These are phyloP conservation scores for Chymomyza caudatula DNA, from an alignment of 2,888 invertebrate species.

Conservation along the genomic window DNA sequence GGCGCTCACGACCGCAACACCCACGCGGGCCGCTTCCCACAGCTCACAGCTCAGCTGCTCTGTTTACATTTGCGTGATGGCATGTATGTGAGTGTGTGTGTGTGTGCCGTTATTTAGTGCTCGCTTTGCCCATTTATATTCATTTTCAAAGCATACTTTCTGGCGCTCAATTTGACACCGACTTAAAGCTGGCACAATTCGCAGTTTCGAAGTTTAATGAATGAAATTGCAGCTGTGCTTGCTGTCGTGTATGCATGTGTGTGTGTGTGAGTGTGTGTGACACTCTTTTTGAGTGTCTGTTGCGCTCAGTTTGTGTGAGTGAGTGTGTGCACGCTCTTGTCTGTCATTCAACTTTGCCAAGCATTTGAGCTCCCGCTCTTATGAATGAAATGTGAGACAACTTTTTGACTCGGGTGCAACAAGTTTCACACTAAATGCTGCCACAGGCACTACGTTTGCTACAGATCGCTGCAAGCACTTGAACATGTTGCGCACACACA, in stretches of 20 bases:
- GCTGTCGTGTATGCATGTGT: not conserved
- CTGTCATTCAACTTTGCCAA: too few relatives aligned
- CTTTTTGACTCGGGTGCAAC: constrained; percentile 17
- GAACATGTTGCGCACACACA: not conserved
- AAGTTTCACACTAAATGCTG: not conserved
- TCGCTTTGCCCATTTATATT: constrained; percentile 4
- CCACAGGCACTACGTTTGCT: not conserved
- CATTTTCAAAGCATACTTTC: not conserved
- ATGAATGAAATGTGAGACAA: constrained; percentile 53
- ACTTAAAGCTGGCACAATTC: not conserved
- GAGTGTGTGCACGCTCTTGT: not conserved
- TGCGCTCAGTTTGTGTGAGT: not conserved
- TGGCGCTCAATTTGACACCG: not conserved
- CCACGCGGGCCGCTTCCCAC: not conserved
- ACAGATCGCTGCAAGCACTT: not conserved
- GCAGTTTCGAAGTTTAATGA: not conserved
- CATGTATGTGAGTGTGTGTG: not conserved
- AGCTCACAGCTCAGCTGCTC: constrained; percentile 11
- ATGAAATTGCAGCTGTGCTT: not conserved
- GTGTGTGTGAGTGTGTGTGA: not conserved
- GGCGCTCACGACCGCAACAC: constrained; percentile 1
- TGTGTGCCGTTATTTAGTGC: not conserved
- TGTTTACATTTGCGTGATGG: constrained; percentile 25
- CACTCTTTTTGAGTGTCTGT: not conserved
- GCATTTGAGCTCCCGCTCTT: too few relatives aligned